Evolutionary conservation across 2,797 vertebrate genomes (phyloP).

Genomic region (Argya squamiceps): DNA sequence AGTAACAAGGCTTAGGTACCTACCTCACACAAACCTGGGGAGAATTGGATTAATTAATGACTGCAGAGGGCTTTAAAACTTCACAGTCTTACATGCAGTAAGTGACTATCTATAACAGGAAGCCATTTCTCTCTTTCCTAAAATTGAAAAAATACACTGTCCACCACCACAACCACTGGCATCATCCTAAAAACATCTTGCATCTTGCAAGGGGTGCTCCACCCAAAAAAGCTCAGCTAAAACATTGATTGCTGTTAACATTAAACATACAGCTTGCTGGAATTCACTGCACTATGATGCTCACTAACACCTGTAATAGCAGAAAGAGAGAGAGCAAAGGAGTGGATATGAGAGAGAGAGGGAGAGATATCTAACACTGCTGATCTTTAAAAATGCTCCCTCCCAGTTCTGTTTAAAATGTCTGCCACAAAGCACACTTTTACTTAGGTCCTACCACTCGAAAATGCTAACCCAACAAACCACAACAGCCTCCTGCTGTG

Average conservation of each 20-base stretch:
- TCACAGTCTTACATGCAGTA: not conserved
- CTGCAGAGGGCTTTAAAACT: not conserved
- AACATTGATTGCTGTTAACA: not conserved
- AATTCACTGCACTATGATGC: not conserved
- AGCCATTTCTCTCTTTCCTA: not conserved
- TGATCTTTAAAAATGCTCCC: not conserved
- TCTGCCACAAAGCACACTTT: not conserved
- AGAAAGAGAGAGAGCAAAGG: conserved; percentile 27
- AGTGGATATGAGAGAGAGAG: conserved; percentile 60
- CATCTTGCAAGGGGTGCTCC: not conserved
- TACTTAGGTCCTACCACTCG: not conserved
- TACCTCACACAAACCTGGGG: conserved; percentile 7
- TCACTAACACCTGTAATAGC: not conserved
- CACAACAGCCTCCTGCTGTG: not conserved
- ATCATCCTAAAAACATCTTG: not conserved
- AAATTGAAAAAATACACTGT: not conserved
- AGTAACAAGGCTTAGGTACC: not conserved
- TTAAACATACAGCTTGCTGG: not conserved
- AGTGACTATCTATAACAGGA: not conserved
- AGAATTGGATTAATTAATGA: not conserved
- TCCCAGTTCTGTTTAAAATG: not conserved
- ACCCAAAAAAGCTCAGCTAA: not conserved
- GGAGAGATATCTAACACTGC: conserved; percentile 41
- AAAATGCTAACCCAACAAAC: not conserved
- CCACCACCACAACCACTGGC: not conserved